Evolutionary conservation across 2,888 invertebrate species (phyloP).

Genomic region (Chrysolina americana): DNA sequence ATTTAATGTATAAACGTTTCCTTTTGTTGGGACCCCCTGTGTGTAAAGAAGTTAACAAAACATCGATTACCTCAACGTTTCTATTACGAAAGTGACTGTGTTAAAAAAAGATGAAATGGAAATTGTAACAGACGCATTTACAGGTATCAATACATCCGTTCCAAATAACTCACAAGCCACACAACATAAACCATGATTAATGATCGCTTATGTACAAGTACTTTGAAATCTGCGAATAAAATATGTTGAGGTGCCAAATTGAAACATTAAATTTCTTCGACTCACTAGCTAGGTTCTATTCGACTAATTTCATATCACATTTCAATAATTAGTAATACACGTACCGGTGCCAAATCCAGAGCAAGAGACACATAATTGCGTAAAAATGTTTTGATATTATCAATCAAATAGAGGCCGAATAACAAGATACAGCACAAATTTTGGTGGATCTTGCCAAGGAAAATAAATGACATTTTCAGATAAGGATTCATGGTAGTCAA

Average conservation of each 20-base stretch:
- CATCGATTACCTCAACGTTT: too few species aligned
- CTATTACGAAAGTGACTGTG: too few species aligned
- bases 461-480: not conserved
- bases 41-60: too few species aligned
- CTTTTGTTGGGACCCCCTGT: too few species aligned
- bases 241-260: constrained; percentile 7
- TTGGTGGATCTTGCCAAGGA: not conserved
- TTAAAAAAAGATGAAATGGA: too few species aligned
- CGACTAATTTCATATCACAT: constrained; percentile 1
- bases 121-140: not conserved
- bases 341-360: not conserved
- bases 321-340: constrained; percentile 6
- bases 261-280: constrained; percentile 11
- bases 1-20: too few species aligned
- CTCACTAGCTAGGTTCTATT: constrained; percentile 11
- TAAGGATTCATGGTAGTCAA: not conserved
- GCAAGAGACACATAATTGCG: not conserved
- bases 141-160: not conserved
- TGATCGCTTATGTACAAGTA: not conserved
- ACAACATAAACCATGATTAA: constrained; percentile 1
- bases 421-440: not conserved
- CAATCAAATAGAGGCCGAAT: not conserved
- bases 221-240: not conserved
- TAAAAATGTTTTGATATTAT: not conserved
- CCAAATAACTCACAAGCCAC: not conserved